phyloP scores from a whole-genome alignment of 2,797 vertebrate species.

The Aythya fuligula region DNA sequence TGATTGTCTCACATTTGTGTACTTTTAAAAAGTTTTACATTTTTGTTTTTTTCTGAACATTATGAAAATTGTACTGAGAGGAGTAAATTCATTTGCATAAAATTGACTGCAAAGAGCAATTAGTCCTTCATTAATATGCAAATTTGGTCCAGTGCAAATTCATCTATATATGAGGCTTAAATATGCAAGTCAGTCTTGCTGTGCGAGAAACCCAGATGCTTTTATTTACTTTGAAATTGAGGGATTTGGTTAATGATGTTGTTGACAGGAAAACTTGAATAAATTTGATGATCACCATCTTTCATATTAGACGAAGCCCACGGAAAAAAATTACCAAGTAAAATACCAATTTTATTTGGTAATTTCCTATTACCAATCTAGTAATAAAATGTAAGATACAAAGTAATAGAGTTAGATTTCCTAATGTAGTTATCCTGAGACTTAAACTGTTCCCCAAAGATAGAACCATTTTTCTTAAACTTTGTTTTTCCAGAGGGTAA shows the following conservation, averaged over 20 bases:
- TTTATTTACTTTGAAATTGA: conserved; percentile 83
- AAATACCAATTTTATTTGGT: conserved; percentile 73
- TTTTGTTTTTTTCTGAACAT: conserved; percentile 71
- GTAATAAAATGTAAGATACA: conserved; percentile 69
- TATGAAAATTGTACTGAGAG: conserved; percentile 75
- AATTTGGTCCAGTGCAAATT: conserved; percentile 80
- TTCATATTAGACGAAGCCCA: conserved; percentile 71
- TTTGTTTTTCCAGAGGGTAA: conserved; percentile 69
- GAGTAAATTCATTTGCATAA: conserved; percentile 80
- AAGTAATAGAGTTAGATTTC: conserved; percentile 70
- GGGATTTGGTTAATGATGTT: conserved; percentile 79
- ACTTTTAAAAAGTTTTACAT: conserved; percentile 59
- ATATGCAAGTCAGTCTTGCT: conserved; percentile 76
- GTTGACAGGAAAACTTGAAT: conserved; percentile 80
- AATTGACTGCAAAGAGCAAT: conserved; percentile 80
- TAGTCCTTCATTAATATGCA: conserved; percentile 83
- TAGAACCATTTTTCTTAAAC: conserved; percentile 66
- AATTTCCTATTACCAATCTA: conserved; percentile 73
- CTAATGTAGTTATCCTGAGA: conserved; percentile 61
- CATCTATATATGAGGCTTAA: conserved; percentile 75
- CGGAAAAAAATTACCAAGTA: conserved; percentile 64
- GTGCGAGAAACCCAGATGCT: conserved; percentile 76
- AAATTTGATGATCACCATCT: conserved; percentile 76
- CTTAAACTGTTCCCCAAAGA: conserved; percentile 62
- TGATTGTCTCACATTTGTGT: conserved; percentile 59